Base-by-base conservation (phyloP, 1,140 invertebrate genomes). In the Tyrophagus putrescentiae region DNA sequence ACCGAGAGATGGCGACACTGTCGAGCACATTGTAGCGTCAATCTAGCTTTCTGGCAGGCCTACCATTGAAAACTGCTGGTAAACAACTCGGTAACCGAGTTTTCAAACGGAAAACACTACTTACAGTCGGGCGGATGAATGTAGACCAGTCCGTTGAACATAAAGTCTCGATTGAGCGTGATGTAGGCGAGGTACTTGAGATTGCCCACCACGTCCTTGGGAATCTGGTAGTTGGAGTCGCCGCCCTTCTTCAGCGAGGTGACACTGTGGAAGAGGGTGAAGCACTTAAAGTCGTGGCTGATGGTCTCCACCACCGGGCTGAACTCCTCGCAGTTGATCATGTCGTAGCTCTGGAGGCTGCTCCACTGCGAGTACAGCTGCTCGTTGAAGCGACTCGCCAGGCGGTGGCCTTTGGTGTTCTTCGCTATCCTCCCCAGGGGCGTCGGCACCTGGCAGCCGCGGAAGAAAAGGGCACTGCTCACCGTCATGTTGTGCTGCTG, bases 81-180 rank as follows among this genome's bases (percentile, higher is more conserved):
- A n/a, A n/a, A n/a, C n/a, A n/a, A n/a, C n/a, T n/a, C n/a, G n/a
- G 32, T 16, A 2, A 3, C 3, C 3, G 1, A 52, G 3, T 18
- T n/a, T 33, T 31, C 52, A 31, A 21, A 21, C 13, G 1, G n/a
- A 54, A 31, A 23, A 3, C 11, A 54, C 9, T 1, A 54, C 52
- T 31, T 33, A 54, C 52, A 27, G 32, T 54, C 28, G 11, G 52
- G 52, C 18, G 27, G 27, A 54, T 54, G 52, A 31, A 54, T 54
- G 39, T 54, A 54, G 31, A 54, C 39, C 3, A 54, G 25, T 4
- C 52, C 52, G 27, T 54, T 54, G 52, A 54, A 54, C 25, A 54
- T 54, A 33, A 54, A 54, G 25, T 54, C 52, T 3, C 52, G 52
- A 54, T 54, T 54, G 31, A 54, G 39, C 27, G 32, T 11, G 11